A percentile compares a stretch with the other conserved stretches of the same genome.
These are phyloP conservation scores for Netelia fuscicornis DNA, from an alignment of 2,888 invertebrate genomes.

Conservation along the genomic window DNA sequence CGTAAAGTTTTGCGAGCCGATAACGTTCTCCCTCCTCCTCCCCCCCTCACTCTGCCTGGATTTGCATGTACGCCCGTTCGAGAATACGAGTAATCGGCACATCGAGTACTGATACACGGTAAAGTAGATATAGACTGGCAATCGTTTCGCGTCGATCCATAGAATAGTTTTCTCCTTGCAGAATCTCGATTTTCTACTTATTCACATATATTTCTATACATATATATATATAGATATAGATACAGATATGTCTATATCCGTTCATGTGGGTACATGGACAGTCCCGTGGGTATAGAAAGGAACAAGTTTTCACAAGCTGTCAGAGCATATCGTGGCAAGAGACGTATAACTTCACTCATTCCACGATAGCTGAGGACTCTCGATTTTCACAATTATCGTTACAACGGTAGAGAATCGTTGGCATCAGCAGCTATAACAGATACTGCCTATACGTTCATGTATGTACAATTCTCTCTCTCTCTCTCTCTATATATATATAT, in stretches of 20 bases:
- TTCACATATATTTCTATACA: neutral
- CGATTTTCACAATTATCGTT: conserved; percentile 65
- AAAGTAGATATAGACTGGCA: neutral
- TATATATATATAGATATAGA: neutral
- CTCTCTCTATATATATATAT: neutral
- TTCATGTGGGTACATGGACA: too few relatives aligned
- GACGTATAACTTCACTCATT: conserved; percentile 53
- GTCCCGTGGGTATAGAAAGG: conserved; percentile 33
- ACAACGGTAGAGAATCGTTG: conserved; percentile 41
- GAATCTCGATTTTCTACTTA: conserved; percentile 44
- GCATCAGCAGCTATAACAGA: conserved; percentile 28
- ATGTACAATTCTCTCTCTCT: neutral
- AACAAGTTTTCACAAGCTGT: conserved; percentile 57
- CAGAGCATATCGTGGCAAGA: conserved; percentile 53
- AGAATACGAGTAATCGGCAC: neutral
- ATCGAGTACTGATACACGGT: neutral
- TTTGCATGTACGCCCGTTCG: neutral
- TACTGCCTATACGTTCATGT: neutral
- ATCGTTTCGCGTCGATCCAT: conserved; percentile 28
- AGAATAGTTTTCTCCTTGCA: conserved; percentile 60
- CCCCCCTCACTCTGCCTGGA: neutral
- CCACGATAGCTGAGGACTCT: conserved; percentile 42
- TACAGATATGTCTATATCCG: neutral
- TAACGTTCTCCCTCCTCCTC: neutral
- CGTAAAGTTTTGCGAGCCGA: neutral